A percentile compares a stretch with the other conserved stretches of the same genome.
Conservation (phyloP, 2,113 vertebrate species). For the Chauna torquata region DNA sequence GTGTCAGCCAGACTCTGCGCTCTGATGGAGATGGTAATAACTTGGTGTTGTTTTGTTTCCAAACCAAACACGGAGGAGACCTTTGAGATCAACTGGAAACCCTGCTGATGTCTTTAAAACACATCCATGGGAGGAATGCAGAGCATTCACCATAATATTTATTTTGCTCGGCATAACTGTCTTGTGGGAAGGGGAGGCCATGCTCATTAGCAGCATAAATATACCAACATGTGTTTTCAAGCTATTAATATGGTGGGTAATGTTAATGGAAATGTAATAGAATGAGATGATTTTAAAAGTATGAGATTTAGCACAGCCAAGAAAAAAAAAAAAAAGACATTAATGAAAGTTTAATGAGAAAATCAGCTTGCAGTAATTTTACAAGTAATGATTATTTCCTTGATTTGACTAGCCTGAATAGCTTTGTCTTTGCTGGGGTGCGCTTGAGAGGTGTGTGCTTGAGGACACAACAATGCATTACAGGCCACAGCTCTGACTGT, state of each 20-base stretch:
- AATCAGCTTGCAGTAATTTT: slow-evolving; percentile 57
- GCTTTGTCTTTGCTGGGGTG: neutral
- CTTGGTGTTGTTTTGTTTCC: neutral
- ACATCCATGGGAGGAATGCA: neutral
- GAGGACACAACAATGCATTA: neutral
- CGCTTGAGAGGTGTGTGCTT: neutral
- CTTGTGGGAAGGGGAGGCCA: neutral
- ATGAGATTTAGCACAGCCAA: slow-evolving; percentile 21
- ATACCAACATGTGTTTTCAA: neutral
- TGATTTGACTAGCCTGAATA: neutral
- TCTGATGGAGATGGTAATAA: neutral
- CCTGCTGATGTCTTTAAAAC: neutral
- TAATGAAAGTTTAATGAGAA: slow-evolving; percentile 69
- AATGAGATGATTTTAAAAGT: slow-evolving; percentile 29
- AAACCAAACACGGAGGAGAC: neutral
- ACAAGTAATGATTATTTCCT: slow-evolving; percentile 36
- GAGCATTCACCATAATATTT: neutral
- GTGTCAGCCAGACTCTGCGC: neutral
- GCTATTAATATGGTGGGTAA: slow-evolving; percentile 23
- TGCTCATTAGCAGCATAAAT: slow-evolving; percentile 19
- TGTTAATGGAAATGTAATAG: slow-evolving; percentile 57
- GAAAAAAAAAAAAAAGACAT: neutral
- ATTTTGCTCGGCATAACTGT: neutral
- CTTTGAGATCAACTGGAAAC: neutral
- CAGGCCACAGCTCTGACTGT: neutral